Percentiles rank a stretch among this genome's conserved stretches.
Conservation (phyloP, 2,888 invertebrate species). For the Mimumesa dahlbomi region DNA sequence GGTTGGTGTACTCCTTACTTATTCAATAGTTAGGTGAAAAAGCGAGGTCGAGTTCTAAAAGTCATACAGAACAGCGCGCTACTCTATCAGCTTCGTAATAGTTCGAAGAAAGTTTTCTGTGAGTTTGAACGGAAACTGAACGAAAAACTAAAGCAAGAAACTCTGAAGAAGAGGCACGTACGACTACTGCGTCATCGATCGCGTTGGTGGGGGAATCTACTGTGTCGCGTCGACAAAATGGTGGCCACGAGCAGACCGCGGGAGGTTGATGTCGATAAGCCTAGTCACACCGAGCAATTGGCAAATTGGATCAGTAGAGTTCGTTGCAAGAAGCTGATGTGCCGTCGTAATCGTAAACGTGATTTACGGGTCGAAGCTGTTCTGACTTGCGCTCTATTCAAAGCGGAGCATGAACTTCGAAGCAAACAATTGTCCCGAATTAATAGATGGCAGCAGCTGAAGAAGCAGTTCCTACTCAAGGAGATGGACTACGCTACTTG, state of each 20-base stretch:
- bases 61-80: neutral
- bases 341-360: conserved; percentile 83
- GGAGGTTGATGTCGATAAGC: conserved; percentile 63
- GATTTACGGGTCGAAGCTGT: conserved; percentile 86
- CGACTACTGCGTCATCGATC: neutral
- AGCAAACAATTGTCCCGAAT: conserved; percentile 84
- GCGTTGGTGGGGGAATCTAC: no score
- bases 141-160: neutral
- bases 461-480: conserved; percentile 59
- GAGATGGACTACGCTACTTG: conserved; percentile 37
- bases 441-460: conserved; percentile 82
- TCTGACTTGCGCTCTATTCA: conserved; percentile 83
- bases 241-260: conserved; percentile 56
- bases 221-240: conserved; percentile 40
- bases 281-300: conserved; percentile 68
- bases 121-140: neutral
- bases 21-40: conserved; percentile 51
- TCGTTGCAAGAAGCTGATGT: conserved; percentile 83
- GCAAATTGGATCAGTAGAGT: conserved; percentile 85
- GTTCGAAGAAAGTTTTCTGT: neutral
- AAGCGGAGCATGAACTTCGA: conserved; percentile 84
- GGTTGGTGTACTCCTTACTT: conserved; percentile 72
- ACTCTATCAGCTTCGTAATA: neutral
- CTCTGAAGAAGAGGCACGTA: neutral
- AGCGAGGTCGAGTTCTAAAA: neutral